These are phyloP conservation scores for Premnoplex brunnescens DNA, from an alignment of 2,797 vertebrate species.

Conservation along the genomic window DNA sequence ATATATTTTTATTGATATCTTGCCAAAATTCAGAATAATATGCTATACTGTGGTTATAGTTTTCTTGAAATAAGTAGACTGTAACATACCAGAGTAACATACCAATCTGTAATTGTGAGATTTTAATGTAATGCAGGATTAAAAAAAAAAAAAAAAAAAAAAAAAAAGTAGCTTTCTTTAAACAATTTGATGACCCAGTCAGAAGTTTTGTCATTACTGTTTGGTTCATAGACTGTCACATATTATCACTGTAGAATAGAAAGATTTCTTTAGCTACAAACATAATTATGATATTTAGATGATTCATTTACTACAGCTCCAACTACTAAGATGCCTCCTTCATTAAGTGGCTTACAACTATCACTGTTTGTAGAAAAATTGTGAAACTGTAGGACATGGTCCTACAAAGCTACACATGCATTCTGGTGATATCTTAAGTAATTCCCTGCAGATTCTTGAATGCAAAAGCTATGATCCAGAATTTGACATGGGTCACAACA, in stretches of 20 bases:
- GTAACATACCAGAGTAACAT: neutral
- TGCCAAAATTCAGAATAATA: neutral
- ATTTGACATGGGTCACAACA: neutral
- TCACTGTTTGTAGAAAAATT: neutral
- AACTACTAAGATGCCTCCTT: neutral
- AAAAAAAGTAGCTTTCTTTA: neutral
- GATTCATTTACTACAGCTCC: neutral
- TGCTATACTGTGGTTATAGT: rapidly evolving
- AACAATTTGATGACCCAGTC: neutral
- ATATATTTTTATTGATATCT: neutral
- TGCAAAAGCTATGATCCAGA: neutral
- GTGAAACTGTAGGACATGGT: neutral
- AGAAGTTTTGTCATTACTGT: neutral
- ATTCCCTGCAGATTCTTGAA: neutral
- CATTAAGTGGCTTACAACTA: neutral
- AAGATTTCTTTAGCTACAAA: neutral
- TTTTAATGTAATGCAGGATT: neutral
- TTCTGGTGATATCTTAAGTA: neutral
- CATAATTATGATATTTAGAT: neutral
- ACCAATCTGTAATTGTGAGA: neutral
- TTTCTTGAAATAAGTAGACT: neutral
- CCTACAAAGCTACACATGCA: rapidly evolving
- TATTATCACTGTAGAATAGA: neutral
- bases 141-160: neutral
- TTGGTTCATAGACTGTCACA: neutral